These are phyloP conservation scores for Otocyon megalotis DNA, from an alignment of 2,113 vertebrate species.

Conservation along the genomic window DNA sequence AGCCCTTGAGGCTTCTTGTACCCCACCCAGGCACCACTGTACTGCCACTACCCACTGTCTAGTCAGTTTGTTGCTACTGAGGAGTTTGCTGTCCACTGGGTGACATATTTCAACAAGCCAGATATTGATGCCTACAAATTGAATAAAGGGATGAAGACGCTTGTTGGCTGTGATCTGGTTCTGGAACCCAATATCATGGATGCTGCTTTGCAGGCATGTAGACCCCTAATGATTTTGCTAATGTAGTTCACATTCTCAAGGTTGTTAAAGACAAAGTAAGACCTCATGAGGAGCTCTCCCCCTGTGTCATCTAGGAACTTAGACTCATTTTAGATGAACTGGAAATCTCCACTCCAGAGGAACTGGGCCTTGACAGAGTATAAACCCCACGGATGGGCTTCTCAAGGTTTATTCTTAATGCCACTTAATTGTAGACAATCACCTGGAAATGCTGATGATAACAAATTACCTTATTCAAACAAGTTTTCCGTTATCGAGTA, in stretches of 20 bases:
- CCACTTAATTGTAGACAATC: constrained; percentile 81
- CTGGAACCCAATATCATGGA: neutral
- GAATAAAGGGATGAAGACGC: neutral
- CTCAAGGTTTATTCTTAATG: constrained; percentile 70
- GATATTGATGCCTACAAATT: neutral
- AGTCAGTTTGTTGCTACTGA: neutral
- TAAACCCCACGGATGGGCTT: constrained; percentile 69
- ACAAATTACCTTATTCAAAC: constrained; percentile 83
- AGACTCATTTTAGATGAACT: neutral
- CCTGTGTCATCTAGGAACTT: neutral
- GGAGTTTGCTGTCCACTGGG: neutral
- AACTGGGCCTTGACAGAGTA: neutral
- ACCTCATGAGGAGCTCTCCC: neutral
- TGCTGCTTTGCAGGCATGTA: neutral
- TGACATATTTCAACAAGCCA: neutral
- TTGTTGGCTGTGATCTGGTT: neutral
- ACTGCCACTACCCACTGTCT: neutral
- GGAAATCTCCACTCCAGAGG: neutral
- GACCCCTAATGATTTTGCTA: neutral
- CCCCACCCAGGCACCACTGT: neutral
- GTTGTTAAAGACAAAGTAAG: neutral
- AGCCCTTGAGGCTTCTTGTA: neutral
- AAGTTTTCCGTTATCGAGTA: constrained; percentile 87
- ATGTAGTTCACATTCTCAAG: neutral
- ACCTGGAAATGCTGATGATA: constrained; percentile 83